phyloP scores from a whole-genome alignment of 1,140 invertebrate genomes.

The Lasaia peninsularis region DNA sequence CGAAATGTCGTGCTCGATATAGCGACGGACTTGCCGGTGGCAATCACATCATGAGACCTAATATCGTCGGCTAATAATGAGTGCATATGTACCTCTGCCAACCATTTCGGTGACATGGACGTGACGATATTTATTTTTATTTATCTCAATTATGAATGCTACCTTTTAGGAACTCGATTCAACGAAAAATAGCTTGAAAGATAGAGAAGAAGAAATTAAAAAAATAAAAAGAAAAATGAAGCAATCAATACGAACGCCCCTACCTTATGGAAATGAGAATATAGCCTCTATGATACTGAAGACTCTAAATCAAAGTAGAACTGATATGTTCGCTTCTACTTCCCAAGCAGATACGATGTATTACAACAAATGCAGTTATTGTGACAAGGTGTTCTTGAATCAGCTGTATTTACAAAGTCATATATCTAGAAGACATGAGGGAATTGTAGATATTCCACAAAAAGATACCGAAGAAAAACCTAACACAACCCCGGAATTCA shows the following conservation, averaged over 20 bases:
- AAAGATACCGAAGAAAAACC: constrained; percentile 34
- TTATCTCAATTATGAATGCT: neutral
- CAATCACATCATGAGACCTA: no score
- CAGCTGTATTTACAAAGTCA: constrained; percentile 78
- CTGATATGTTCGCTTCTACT: constrained; percentile 43
- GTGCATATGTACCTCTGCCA: no score
- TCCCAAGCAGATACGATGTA: constrained; percentile 43
- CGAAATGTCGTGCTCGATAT: no score
- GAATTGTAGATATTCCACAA: constrained; percentile 44
- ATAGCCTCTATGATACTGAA: constrained; percentile 67
- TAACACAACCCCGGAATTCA: constrained; percentile 58
- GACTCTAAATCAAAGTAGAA: constrained; percentile 52
- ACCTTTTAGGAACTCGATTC: constrained; percentile 55
- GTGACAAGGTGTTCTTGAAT: constrained; percentile 78
- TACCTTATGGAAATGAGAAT: constrained; percentile 64
- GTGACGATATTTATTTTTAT: no score
- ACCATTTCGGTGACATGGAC: no score
- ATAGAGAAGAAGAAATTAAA: constrained; percentile 69
- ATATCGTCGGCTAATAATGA: no score
- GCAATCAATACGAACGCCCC: constrained; percentile 40
- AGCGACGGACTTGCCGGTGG: no score
- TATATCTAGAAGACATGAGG: constrained; percentile 70
- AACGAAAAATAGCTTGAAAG: constrained; percentile 55
- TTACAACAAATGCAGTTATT: constrained; percentile 76
- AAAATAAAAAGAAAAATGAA: constrained; percentile 58